Conservation (phyloP, 2,888 invertebrate species). For the Mythimna lalbum region DNA sequence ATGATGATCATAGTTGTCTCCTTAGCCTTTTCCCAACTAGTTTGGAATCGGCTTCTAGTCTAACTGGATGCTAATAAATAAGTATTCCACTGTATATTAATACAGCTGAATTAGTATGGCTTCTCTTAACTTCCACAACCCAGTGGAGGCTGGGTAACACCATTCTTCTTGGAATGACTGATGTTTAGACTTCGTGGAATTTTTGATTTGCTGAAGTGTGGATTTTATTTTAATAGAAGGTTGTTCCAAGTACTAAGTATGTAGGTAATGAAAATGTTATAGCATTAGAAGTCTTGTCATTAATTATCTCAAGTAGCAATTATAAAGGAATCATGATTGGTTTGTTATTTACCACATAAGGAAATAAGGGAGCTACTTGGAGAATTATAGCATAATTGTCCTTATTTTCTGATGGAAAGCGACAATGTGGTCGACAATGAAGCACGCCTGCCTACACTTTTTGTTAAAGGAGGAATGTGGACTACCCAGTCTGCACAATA, state of each 20-base stretch:
- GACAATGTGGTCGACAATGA: no score
- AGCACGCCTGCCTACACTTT: no score
- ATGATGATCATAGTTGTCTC: no score
- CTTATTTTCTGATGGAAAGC: no score
- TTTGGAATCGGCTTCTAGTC: no score
- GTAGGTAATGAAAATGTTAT: not conserved
- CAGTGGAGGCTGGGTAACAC: no score
- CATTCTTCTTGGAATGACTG: no score
- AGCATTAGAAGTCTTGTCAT: not conserved
- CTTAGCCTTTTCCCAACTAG: no score
- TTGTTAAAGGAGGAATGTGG: not conserved
- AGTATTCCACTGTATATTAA: no score
- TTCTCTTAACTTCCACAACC: no score
- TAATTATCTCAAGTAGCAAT: constrained; percentile 10
- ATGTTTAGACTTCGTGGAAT: not conserved
- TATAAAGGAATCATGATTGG: constrained; percentile 8
- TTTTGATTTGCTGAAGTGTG: not conserved
- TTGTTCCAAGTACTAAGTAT: not conserved
- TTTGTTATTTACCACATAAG: not conserved
- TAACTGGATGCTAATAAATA: no score
- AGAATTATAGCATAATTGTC: not conserved
- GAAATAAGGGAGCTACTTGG: not conserved
- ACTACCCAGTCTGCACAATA: not conserved
- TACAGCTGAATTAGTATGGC: no score
- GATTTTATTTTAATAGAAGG: not conserved